A percentile compares a stretch with the other conserved stretches of the same genome.
These are phyloP conservation scores for Phanerotoma sp. DNA, from an alignment of 2,888 invertebrate species.

Conservation along the genomic window DNA sequence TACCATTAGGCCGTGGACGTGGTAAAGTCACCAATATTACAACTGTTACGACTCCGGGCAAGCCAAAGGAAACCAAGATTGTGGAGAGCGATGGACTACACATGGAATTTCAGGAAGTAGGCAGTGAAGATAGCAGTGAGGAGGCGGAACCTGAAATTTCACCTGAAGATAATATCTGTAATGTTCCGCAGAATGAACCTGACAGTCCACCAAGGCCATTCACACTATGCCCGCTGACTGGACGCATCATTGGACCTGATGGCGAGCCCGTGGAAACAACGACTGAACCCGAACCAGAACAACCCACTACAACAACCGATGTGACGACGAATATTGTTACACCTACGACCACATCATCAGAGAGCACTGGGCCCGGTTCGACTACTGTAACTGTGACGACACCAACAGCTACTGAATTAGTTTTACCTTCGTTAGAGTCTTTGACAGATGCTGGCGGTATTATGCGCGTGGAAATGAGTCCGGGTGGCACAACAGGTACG, in stretches of 20 bases:
- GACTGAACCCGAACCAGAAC: slow-evolving; percentile 37
- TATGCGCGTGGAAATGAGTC: slow-evolving; percentile 62
- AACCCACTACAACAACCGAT: slow-evolving; percentile 28
- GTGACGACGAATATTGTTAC: slow-evolving; percentile 31
- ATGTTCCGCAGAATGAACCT: slow-evolving; percentile 61
- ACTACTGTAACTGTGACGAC: slow-evolving; percentile 26
- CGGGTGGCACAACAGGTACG: slow-evolving; percentile 67
- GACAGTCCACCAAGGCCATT: slow-evolving; percentile 70
- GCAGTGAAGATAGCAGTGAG: slow-evolving; percentile 59
- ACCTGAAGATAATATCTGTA: slow-evolving; percentile 55
- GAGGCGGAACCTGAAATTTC: slow-evolving; percentile 67
- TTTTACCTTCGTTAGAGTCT: slow-evolving; percentile 52
- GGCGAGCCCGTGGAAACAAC: slow-evolving; percentile 54
- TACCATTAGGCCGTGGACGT: slow-evolving; percentile 33
- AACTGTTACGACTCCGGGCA: slow-evolving; percentile 20
- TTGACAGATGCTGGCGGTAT: slow-evolving; percentile 48
- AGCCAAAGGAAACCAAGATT: slow-evolving; percentile 55
- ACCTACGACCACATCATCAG: slow-evolving; percentile 24
- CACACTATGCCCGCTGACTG: slow-evolving; percentile 71
- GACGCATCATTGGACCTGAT: slow-evolving; percentile 56
- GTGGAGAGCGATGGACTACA: slow-evolving; percentile 56
- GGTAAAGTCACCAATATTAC: slow-evolving; percentile 35
- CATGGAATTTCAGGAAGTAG: slow-evolving; percentile 57
- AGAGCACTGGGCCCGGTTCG: slow-evolving; percentile 22
- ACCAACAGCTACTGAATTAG: slow-evolving; percentile 42